Base-by-base conservation (phyloP, 2,113 vertebrate species). In the Bujurquina vittata region DNA sequence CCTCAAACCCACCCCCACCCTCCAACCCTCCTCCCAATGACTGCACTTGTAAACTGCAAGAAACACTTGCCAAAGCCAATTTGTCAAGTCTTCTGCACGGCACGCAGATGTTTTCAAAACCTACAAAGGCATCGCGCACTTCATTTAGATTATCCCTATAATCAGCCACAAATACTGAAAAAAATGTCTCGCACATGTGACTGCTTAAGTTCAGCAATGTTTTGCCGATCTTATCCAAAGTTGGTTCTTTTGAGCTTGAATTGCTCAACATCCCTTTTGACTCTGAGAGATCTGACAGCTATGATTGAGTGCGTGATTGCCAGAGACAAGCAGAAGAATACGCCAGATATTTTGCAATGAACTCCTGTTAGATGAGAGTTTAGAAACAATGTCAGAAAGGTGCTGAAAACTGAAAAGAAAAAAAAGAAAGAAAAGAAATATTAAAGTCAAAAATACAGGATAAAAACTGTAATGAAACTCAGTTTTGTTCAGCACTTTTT, bases 191-290 rank as follows among this genome's bases (percentile, higher is more conserved):
- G 37, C 58, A 75, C 26, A 33, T 85, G 77, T 80, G 69, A 65
- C 85, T 63, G 84, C 49, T 43, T 26, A 7, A 46, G 33, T 49
- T 80, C 11, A 4, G 10, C 40, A 18, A 77, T 55, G 4, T 18
- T 80, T 62, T 80, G 8, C 33, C 62, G 20, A 12, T 75, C 55
- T 81, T 65, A 57, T 86, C 60, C 69, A 52, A 61, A 78, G 55
- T 69, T 81, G 56, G 15, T 62, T 81, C 56, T 58, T 33, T 37
- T 80, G 20, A 58, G 14, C 55, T 57, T 37, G 40, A 63, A 79
- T 92, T 90, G 87, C 90, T 91, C 88, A 88, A 91, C 76, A 77
- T 80, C 56, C 6, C 26, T 12, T 33, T 35, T 63, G 11, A 67
- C 49, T 81, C 40, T 74, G 79, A 75, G 52, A 75, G 55, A 31